Base-by-base conservation (phyloP, 2,888 invertebrate genomes). In the Oeneis ivallda region DNA sequence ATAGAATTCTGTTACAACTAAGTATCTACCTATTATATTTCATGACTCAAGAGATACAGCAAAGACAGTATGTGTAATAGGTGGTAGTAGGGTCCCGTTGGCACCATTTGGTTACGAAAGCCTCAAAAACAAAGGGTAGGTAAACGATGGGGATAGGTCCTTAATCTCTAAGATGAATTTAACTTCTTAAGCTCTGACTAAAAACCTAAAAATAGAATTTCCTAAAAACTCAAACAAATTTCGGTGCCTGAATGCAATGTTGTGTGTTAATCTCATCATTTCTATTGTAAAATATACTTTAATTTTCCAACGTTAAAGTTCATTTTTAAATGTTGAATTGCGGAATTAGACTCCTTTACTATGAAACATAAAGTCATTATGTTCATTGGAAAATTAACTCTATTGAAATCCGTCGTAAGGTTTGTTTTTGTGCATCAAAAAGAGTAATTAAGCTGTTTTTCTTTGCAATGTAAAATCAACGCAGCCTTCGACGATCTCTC, bases 401-500 rank as follows among this genome's bases (percentile, higher is more conserved):
- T 60, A 69, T 7, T 0, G 0, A 0, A 1, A 13, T 13, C 0
- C 1, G 0, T 0, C 13, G n/a, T 56, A 72, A 54, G n/a, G 67
- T 65, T 58, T 17, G 41, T 15, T 65, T 54, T 68, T 2, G 9
- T 53, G 43, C 62, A 15, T 0, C 19, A 13, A 0, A 5, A 15
- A 3, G 3, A 50, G 52, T 19, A 54, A 9, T 62, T 70, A 52
- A 7, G 73, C 47, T 70, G 19, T 77, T 80, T 66, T 65, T 32
- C 10, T 37, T 41, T 4, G n/a, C 26, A 15, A 32, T 39, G 13
- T 61, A 13, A 37, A 50, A 15, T 62, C 54, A 65, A 64, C 72
- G 74, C 72, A 84, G 79, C 83, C 83, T 81, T 83, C 80, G 71
- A 80, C 77, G 75, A 77, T 80, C 77, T 79, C 76, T 79, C 74